Evolutionary conservation across 2,888 invertebrate species (phyloP).

Genomic region (Synergus japonicus): DNA sequence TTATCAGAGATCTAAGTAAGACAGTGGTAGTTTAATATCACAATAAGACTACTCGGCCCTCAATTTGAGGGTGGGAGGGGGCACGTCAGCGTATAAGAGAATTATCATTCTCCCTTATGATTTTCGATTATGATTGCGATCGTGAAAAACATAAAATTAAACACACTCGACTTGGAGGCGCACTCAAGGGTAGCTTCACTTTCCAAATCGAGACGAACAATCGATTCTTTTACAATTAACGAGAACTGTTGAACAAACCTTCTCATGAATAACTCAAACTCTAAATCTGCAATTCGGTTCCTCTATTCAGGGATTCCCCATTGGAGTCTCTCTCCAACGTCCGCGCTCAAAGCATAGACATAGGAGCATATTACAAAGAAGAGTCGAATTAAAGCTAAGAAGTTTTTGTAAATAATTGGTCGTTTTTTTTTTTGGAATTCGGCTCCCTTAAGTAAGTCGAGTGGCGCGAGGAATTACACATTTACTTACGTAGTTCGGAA

Average conservation of each 20-base stretch:
- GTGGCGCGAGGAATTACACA: slow-evolving; percentile 17
- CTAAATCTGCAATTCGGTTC: slow-evolving; percentile 1
- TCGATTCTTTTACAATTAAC: neutral
- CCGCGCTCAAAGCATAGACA: neutral
- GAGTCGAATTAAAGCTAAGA: neutral
- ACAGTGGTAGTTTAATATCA: slow-evolving; percentile 78
- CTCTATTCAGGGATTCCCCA: neutral
- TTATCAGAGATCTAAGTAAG: slow-evolving; percentile 77
- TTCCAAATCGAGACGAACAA: slow-evolving; percentile 7
- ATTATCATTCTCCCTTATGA: slow-evolving; percentile 25
- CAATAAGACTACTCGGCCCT: slow-evolving; percentile 78
- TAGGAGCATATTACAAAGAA: too few species aligned
- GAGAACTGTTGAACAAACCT: neutral
- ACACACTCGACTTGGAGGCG: slow-evolving; percentile 7
- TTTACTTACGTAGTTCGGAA: slow-evolving; percentile 38
- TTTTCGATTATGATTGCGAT: slow-evolving; percentile 12
- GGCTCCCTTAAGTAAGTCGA: slow-evolving; percentile 17
- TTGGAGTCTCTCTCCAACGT: neutral
- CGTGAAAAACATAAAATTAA: slow-evolving; percentile 20
- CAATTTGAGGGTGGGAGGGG: slow-evolving; percentile 55
- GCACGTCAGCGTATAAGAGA: slow-evolving; percentile 50
- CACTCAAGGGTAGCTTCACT: slow-evolving; percentile 25
- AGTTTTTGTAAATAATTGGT: neutral
- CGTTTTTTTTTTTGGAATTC: neutral
- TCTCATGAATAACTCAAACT: neutral